Percentiles rank a stretch among this genome's conserved stretches.
These are phyloP conservation scores for Agrotis clavis DNA, from an alignment of 2,888 invertebrate genomes.

Conservation along the genomic window DNA sequence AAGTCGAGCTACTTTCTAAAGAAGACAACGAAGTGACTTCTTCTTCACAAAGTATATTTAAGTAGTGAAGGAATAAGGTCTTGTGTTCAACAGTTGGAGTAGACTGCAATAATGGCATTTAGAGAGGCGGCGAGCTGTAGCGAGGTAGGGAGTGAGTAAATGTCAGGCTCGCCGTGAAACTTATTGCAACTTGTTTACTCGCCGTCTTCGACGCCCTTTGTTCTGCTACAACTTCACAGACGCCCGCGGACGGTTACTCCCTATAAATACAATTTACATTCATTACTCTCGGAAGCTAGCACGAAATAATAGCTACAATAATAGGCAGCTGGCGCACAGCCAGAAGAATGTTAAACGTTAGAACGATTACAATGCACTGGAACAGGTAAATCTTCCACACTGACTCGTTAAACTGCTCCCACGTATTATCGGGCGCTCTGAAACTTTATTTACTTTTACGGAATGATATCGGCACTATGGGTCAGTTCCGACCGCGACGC, in stretches of 20 bases:
- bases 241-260: constrained; percentile 81
- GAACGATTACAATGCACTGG: constrained; percentile 42
- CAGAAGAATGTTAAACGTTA: constrained; percentile 54
- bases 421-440: constrained; percentile 60
- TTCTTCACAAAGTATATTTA: constrained; percentile 54
- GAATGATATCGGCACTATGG: constrained; percentile 72
- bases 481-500: too few species aligned
- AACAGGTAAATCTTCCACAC: constrained; percentile 36
- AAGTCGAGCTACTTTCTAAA: constrained; percentile 22
- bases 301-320: constrained; percentile 70
- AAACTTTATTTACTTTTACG: constrained; percentile 74
- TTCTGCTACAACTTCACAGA: constrained; percentile 83
- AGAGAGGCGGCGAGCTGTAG: constrained; percentile 69
- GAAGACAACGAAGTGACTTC: constrained; percentile 54
- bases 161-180: constrained; percentile 80
- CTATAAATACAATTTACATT: constrained; percentile 87
- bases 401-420: constrained; percentile 35
- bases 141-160: constrained; percentile 71
- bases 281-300: constrained; percentile 75
- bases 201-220: constrained; percentile 84
- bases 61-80: constrained; percentile 48
- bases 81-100: constrained; percentile 67
- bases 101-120: constrained; percentile 81
- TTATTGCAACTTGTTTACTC: constrained; percentile 89
- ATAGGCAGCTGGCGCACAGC: constrained; percentile 50